Base-by-base conservation (phyloP, 1,140 invertebrate species). In the Lepidurus arcticus region DNA sequence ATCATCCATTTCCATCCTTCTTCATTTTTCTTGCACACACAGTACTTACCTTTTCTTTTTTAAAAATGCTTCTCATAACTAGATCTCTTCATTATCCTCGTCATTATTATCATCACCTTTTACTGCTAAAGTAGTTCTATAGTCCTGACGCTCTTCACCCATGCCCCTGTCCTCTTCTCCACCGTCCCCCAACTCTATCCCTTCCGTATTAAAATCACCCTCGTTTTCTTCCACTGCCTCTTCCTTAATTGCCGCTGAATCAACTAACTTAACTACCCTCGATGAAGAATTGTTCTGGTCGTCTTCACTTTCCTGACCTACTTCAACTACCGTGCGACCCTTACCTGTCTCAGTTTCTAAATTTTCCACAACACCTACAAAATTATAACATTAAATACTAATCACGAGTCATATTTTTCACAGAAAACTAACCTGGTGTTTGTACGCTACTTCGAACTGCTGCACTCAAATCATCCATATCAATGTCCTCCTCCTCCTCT, bases 361-460 rank as follows among this genome's bases (percentile, higher is more conserved):
- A 65, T 65, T 65, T 65, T 65, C 53, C 53, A 65, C 16, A 65
- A 13, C 53, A 65, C 53, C 53, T 65, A 65, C 45, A 65, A 65
- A 7, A 65, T 16, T 3, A 65, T 7, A 65, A 7, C 21, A 16
- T 13, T 65, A 11, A 65, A 7, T 65, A 9, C 53, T 65, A 7
- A 21, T 21, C 53, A 34, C 34, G 34, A 34, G 34, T 0, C 13
- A 65, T 16, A 65, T 16, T 7, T 7, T 16, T 65, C 13, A 65
- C 7, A 13, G 53, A 65, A 65, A n/a, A 7, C 3, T n/a, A n/a
- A 65, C 53, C 53, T 65, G 53, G 21, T 21, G 16, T 65, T 11
- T 65, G 53, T 65, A 65, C 53, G 13, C 53, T 65, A 65, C 53
- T 65, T 65, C 53, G 4, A n/a, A 65, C 53, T 7, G 53, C 53